A percentile compares a stretch with the other conserved stretches of the same genome.
Evolutionary conservation across 2,797 vertebrate species (phyloP).

Genomic region (Acrossocheilus wenchowensis): DNA sequence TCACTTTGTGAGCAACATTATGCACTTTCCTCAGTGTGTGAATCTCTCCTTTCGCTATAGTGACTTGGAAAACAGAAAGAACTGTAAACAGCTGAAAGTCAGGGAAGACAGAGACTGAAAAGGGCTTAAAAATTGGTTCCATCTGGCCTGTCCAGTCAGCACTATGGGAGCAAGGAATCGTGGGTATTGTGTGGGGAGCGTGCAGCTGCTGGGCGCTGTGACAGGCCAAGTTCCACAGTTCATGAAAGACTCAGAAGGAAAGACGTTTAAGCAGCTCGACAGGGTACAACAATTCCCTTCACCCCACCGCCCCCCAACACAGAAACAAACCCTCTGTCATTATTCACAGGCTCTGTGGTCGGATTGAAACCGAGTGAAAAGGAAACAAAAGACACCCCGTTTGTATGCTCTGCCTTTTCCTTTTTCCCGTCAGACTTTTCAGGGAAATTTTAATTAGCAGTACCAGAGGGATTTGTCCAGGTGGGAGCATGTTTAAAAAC

Average conservation of each 20-base stretch:
- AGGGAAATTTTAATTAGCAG: slow-evolving; percentile 52
- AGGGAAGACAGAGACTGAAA: slow-evolving; percentile 66
- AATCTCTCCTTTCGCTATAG: slow-evolving; percentile 63
- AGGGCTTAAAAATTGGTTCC: slow-evolving; percentile 71
- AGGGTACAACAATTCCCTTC: slow-evolving; percentile 31
- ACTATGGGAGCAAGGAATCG: slow-evolving; percentile 61
- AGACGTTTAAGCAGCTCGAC: slow-evolving; percentile 29
- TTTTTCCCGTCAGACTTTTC: slow-evolving; percentile 19
- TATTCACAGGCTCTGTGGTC: slow-evolving; percentile 35
- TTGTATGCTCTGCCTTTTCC: slow-evolving; percentile 36
- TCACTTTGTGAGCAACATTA: slow-evolving; percentile 55
- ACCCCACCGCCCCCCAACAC: slow-evolving; percentile 4
- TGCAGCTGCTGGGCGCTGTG: slow-evolving; percentile 65
- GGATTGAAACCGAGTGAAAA: slow-evolving; percentile 50
- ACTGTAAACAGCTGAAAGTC: slow-evolving; percentile 68
- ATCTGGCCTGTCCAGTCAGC: slow-evolving; percentile 65
- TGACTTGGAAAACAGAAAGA: slow-evolving; percentile 53
- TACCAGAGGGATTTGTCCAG: slow-evolving; percentile 49
- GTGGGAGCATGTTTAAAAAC: slow-evolving; percentile 48
- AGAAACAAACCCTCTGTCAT: slow-evolving; percentile 32
- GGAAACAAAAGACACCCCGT: slow-evolving; percentile 50
- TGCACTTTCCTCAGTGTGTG: slow-evolving; percentile 65
- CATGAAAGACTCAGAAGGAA: slow-evolving; percentile 48
- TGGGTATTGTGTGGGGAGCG: slow-evolving; percentile 67
- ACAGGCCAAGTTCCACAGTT: slow-evolving; percentile 57